These are phyloP conservation scores for Drosophila putrida DNA, from an alignment of 2,888 invertebrate genomes.

Conservation along the genomic window DNA sequence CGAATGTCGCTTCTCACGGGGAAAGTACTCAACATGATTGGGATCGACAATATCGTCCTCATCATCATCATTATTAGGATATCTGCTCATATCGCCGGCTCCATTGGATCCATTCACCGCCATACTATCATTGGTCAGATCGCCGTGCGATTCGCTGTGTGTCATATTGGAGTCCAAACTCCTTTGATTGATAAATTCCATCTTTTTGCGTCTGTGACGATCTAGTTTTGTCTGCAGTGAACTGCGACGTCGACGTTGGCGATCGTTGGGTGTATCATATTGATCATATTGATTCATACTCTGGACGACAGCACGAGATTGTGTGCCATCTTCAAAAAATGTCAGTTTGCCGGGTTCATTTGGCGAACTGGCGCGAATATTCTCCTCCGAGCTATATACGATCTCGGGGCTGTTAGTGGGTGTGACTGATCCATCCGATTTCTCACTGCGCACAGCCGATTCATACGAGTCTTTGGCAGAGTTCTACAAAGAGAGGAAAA, in stretches of 20 bases:
- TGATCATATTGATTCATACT: slow-evolving; percentile 70
- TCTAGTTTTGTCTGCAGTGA: slow-evolving; percentile 85
- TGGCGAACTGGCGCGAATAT: slow-evolving; percentile 82
- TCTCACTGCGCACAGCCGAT: slow-evolving; percentile 84
- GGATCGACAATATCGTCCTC: slow-evolving; percentile 77
- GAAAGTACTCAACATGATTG: slow-evolving; percentile 80
- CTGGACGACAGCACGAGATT: slow-evolving; percentile 71
- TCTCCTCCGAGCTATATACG: slow-evolving; percentile 82
- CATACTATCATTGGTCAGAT: slow-evolving; percentile 73
- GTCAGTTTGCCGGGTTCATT: slow-evolving; percentile 81
- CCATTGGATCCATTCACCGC: slow-evolving; percentile 61
- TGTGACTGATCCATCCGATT: slow-evolving; percentile 83
- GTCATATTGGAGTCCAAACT: slow-evolving; percentile 67
- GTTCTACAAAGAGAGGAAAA: slow-evolving; percentile 58
- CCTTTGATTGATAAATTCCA: slow-evolving; percentile 78
- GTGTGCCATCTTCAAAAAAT: slow-evolving; percentile 82
- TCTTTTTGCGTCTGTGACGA: slow-evolving; percentile 84
- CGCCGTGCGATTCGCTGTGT: slow-evolving; percentile 66
- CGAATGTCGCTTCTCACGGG: slow-evolving; percentile 90
- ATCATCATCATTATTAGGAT: slow-evolving; percentile 60
- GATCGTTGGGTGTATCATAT: slow-evolving; percentile 80
- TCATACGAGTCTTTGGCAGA: slow-evolving; percentile 84
- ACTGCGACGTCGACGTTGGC: slow-evolving; percentile 84
- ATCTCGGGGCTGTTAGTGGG: slow-evolving; percentile 79
- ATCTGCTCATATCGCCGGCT: slow-evolving; percentile 65